Percentiles rank a stretch among this genome's conserved stretches.
Conservation (phyloP, 2,113 vertebrate species). For the Myotis davidii region DNA sequence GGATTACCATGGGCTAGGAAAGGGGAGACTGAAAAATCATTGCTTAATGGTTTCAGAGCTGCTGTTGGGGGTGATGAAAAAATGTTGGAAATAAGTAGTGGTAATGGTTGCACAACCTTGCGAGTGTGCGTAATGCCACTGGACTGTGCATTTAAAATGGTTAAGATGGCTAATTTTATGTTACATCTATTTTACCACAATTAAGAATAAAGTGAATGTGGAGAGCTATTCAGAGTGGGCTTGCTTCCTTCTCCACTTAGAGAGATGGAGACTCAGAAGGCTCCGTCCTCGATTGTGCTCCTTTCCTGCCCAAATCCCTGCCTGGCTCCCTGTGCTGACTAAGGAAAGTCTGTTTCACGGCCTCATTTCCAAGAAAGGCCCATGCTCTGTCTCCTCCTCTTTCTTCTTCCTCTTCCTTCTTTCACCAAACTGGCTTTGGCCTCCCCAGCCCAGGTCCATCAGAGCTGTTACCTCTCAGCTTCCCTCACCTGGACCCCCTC, state of each 20-base stretch:
- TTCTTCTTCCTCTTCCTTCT: background rate
- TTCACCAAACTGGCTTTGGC: background rate
- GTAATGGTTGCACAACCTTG: background rate
- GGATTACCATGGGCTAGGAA: background rate
- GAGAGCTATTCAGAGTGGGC: background rate
- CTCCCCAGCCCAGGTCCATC: background rate
- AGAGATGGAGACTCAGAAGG: background rate
- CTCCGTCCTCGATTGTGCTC: background rate
- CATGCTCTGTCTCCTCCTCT: background rate
- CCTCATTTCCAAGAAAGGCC: background rate
- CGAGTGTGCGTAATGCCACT: background rate
- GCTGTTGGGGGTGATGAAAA: background rate
- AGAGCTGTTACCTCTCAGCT: background rate
- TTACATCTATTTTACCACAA: background rate
- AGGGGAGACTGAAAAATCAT: too few relatives aligned
- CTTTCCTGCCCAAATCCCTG: background rate
- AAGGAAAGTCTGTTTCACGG: background rate
- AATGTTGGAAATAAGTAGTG: background rate
- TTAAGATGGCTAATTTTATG: background rate
- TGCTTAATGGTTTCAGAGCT: background rate
- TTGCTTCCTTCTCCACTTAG: background rate
- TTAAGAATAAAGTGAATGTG: background rate
- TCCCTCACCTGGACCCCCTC: background rate
- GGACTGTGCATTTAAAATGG: background rate
- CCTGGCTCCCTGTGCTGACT: rapidly evolving